A percentile compares a stretch with the other conserved stretches of the same genome.
Conservation (phyloP, 1,140 invertebrate species). For the Platyscapa corneri region DNA sequence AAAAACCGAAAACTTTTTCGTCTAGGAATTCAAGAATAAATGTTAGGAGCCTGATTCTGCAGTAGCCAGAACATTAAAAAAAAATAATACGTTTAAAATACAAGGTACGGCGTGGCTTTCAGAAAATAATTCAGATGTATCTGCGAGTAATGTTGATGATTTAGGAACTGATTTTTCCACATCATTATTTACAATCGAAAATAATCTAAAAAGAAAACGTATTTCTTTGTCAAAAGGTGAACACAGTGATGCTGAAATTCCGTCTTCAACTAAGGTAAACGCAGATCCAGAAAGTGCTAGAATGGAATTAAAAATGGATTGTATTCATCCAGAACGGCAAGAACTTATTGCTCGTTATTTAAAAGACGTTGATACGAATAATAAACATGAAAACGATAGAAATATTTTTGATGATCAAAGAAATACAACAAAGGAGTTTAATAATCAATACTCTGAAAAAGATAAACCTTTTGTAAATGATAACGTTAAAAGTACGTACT, state of each 20-base stretch:
- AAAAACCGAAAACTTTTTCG: too few relatives aligned
- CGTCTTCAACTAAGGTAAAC: constrained; percentile 34
- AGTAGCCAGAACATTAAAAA: constrained; percentile 40
- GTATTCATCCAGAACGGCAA: constrained; percentile 42
- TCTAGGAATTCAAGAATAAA: constrained; percentile 41
- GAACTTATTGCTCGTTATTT: constrained; percentile 50
- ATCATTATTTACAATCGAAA: neutral
- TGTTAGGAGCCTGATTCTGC: constrained; percentile 48
- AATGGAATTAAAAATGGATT: constrained; percentile 30
- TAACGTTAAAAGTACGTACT: neutral
- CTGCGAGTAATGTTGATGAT: constrained; percentile 11
- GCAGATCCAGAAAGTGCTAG: constrained; percentile 19
- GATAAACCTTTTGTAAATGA: constrained; percentile 15
- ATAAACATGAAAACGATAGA: constrained; percentile 1
- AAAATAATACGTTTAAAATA: constrained; percentile 19
- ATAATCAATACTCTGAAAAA: constrained; percentile 9
- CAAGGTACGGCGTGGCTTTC: neutral
- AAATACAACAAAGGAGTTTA: neutral
- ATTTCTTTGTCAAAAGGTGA: constrained; percentile 23
- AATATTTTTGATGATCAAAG: neutral
- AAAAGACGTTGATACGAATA: constrained; percentile 41
- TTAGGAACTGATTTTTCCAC: neutral
- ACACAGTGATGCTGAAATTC: constrained; percentile 24
- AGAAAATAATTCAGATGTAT: constrained; percentile 22
- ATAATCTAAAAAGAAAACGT: constrained; percentile 27